A percentile compares a stretch with the other conserved stretches of the same genome.
Conservation (phyloP, 2,888 invertebrate species). For the Nomada lathburiana region DNA sequence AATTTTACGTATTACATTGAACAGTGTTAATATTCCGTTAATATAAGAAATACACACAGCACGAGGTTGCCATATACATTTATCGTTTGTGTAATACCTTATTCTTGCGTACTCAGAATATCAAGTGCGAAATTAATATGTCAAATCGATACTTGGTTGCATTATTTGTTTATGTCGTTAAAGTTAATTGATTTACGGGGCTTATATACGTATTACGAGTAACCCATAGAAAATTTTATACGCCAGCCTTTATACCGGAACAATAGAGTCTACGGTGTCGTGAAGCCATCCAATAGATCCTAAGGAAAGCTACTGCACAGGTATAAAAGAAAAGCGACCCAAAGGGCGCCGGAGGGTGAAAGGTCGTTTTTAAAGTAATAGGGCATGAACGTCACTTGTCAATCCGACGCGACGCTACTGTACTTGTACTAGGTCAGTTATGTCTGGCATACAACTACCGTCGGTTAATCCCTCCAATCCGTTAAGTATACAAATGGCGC, state of each 20-base stretch:
- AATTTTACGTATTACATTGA: too few species aligned
- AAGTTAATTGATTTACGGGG: too few species aligned
- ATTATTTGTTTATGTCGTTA: not conserved
- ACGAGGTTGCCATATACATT: not conserved
- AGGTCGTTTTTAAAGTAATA: slow-evolving; percentile 42
- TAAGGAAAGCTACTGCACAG: slow-evolving; percentile 20
- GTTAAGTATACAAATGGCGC: slow-evolving; percentile 71
- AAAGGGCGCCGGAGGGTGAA: slow-evolving; percentile 6
- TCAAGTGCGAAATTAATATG: not conserved
- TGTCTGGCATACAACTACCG: slow-evolving; percentile 40
- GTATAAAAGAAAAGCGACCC: slow-evolving; percentile 26
- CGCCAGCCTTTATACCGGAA: not conserved
- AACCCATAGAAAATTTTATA: not conserved
- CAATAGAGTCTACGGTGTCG: slow-evolving; percentile 7
- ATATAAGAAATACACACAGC: not conserved
- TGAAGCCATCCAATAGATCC: not conserved
- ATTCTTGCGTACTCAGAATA: not conserved
- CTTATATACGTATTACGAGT: not conserved
- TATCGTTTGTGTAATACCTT: not conserved
- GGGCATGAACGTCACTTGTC: slow-evolving; percentile 57
- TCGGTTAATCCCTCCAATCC: slow-evolving; percentile 68
- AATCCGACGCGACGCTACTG: slow-evolving; percentile 52
- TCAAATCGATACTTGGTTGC: not conserved
- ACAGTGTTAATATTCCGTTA: not conserved
- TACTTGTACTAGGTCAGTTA: slow-evolving; percentile 66